Conservation (phyloP, 2,113 vertebrate genomes). For the Rutilus rutilus region DNA sequence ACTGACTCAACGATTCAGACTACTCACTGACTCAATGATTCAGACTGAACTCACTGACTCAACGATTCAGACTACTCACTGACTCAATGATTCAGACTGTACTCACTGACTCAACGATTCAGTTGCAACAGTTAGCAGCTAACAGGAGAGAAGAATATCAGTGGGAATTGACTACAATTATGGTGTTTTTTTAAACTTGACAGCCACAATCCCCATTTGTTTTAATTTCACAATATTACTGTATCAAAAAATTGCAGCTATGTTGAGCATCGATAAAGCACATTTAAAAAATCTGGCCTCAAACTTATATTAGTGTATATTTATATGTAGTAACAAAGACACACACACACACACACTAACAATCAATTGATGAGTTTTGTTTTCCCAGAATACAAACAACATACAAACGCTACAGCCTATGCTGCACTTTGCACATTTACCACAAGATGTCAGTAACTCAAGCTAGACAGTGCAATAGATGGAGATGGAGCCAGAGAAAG, state of each 20-base stretch:
- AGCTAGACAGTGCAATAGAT: constrained; percentile 38
- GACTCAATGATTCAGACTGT: too few relatives aligned
- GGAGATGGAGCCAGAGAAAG: neutral
- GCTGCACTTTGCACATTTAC: constrained; percentile 51
- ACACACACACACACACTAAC: neutral
- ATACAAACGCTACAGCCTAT: neutral
- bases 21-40: too few relatives aligned
- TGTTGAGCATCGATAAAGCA: neutral
- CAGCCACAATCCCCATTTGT: neutral
- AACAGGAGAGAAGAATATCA: neutral
- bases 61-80: too few relatives aligned
- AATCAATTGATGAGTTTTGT: neutral
- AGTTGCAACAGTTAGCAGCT: neutral
- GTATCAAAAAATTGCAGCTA: neutral
- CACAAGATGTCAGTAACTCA: constrained; percentile 60
- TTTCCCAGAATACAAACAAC: neutral
- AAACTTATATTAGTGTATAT: neutral
- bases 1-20: too few relatives aligned
- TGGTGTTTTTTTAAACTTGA: neutral
- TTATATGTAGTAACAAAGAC: neutral
- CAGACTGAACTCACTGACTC: too few relatives aligned
- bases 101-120: too few relatives aligned
- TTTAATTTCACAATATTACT: neutral
- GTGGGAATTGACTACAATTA: neutral
- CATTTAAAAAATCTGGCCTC: neutral